Evolutionary conservation across 1,140 invertebrate genomes (phyloP).

Genomic region (Mycetomoellerius zeteki): DNA sequence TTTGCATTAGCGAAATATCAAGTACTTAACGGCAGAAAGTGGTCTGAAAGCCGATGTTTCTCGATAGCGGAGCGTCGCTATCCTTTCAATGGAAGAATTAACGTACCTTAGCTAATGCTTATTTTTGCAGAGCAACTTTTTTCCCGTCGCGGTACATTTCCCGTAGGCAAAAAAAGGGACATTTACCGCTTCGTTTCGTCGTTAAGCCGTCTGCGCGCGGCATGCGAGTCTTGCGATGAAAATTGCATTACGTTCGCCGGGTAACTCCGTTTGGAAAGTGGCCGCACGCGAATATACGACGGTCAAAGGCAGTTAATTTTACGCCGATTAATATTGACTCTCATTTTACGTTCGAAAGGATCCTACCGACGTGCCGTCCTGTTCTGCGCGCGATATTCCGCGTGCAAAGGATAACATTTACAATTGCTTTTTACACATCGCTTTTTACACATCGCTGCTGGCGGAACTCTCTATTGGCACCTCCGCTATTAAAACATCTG

Average conservation of each 20-base stretch:
- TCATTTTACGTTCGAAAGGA: slow-evolving; percentile 17
- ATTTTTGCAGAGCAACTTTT: slow-evolving; percentile 48
- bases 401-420: slow-evolving; percentile 44
- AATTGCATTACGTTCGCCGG: slow-evolving; percentile 55
- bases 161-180: slow-evolving; percentile 46
- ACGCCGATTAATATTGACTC: slow-evolving; percentile 53
- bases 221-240: slow-evolving; percentile 53
- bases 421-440: slow-evolving; percentile 6
- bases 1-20: slow-evolving; percentile 58
- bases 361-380: neutral
- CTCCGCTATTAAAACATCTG: slow-evolving; percentile 1
- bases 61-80: neutral
- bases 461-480: neutral
- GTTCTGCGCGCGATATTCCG: neutral
- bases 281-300: neutral
- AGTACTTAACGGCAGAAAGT: slow-evolving; percentile 46
- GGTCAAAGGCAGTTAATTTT: slow-evolving; percentile 39
- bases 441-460: neutral
- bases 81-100: slow-evolving; percentile 55
- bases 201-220: slow-evolving; percentile 50
- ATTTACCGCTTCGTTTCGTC: slow-evolving; percentile 57
- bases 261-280: slow-evolving; percentile 34
- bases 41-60: slow-evolving; percentile 22
- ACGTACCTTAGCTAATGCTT: slow-evolving; percentile 60
- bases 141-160: slow-evolving; percentile 42